Percentiles rank a stretch among this genome's conserved stretches.
Conservation (phyloP, 2,888 invertebrate species). For the Sericinus montela region DNA sequence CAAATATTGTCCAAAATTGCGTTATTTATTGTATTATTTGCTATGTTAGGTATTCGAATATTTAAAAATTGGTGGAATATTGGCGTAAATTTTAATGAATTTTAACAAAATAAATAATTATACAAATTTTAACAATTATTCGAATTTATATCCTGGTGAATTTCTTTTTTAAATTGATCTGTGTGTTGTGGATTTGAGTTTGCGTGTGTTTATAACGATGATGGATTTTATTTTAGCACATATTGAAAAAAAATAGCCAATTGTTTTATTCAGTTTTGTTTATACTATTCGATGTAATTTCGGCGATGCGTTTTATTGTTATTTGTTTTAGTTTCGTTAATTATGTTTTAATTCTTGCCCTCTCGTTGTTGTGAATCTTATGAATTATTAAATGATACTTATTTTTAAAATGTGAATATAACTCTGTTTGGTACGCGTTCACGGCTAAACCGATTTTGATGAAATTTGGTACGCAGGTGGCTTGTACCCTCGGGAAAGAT, state of each 20-base stretch:
- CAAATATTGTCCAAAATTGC: no score
- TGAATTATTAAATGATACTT: background rate
- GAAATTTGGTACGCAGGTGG: no score
- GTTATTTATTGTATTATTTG: no score
- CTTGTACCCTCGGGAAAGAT: no score
- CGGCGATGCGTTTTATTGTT: slow-evolving; percentile 32
- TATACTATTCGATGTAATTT: slow-evolving; percentile 13
- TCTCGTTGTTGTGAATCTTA: background rate
- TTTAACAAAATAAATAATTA: no score
- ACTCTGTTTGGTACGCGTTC: no score
- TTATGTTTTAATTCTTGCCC: slow-evolving; percentile 37
- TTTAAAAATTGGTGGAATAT: background rate
- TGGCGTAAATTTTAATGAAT: no score
- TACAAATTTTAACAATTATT: slow-evolving; percentile 4
- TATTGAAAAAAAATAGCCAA: slow-evolving; percentile 11
- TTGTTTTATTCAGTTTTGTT: slow-evolving; percentile 17
- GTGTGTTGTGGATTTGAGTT: slow-evolving; percentile 4
- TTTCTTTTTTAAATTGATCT: slow-evolving; percentile 1
- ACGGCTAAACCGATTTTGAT: no score
- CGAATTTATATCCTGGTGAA: background rate
- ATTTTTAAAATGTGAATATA: no score
- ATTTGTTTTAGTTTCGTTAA: slow-evolving; percentile 49
- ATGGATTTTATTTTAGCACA: slow-evolving; percentile 3
- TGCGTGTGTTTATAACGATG: slow-evolving; percentile 8
- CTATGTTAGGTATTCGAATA: background rate